Base-by-base conservation (phyloP, 2,888 invertebrate genomes). In the Odontocolon sp. region DNA sequence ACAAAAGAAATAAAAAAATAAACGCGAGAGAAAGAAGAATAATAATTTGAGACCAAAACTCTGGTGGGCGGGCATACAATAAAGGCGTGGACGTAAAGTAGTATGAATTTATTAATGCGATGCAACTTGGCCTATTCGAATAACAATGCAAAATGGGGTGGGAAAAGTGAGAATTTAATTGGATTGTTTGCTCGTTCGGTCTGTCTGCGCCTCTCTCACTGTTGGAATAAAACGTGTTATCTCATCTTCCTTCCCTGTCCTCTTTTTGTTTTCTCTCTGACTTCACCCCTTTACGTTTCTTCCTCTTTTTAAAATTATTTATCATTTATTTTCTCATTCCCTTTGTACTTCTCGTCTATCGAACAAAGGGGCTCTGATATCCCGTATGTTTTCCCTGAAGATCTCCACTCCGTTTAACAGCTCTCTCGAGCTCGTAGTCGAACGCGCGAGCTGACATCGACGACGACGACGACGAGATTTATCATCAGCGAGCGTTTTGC, bases 41-140 rank as follows among this genome's bases (percentile, higher is more conserved):
- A 56, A 63, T 57, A 59, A 63, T 57, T 33, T 45, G 52, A 28
- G 8, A 21, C 54, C 59, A 45, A 16, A 47, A 26, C 3, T 21
- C 61, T n/a, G 16, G 50, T 33, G 50, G 6, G 8, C 2, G 42
- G 33, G 4, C 16, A 33, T 45, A 61, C 57, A 31, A 52, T 8
- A 52, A 45, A 50, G 73, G 21, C 80, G 77, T 76, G 82, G 14
- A 67, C 26, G 54, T 50, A 33, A 68, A 38, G 31, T 36, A 33
- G 61, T 82, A 83, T 83, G 84, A 83, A 85, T 85, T 85, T 85
- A 84, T 85, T 84, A 84, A 85, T 83, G 82, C 81, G 80, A 85
- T 83, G 80, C 79, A 82, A 81, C 81, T 85, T 79, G 79, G 74
- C 81, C 82, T 81, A 81, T 84, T 83, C 83, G 82, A 79, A 83